Evolutionary conservation across 2,113 vertebrate genomes (phyloP).

Genomic region (Canis aureus): DNA sequence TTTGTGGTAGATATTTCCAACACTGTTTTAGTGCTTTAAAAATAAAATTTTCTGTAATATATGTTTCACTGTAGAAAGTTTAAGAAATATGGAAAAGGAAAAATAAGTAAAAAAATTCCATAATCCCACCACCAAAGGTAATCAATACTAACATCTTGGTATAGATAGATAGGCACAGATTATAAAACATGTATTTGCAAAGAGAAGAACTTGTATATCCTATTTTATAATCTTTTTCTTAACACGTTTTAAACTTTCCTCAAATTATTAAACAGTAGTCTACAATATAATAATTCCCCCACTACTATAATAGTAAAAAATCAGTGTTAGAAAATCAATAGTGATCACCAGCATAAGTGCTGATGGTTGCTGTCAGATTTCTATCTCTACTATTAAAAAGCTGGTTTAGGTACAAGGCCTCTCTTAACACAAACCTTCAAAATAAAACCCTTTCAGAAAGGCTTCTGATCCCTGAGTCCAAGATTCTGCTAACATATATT

Average conservation of each 20-base stretch:
- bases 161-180: not conserved
- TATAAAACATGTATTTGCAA: conserved; percentile 18
- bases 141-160: not conserved
- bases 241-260: conserved; percentile 2
- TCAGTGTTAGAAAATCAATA: conserved; percentile 18
- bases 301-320: not conserved
- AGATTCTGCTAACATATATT: not conserved
- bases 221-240: conserved; percentile 32
- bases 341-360: not conserved
- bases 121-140: conserved; percentile 11
- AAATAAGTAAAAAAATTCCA: not conserved
- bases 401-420: not conserved
- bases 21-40: conserved; percentile 3
- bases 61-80: conserved; percentile 24
- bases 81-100: conserved; percentile 23
- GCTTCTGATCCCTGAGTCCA: conserved; percentile 42
- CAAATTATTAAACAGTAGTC: conserved; percentile 31
- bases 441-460: conserved; percentile 66
- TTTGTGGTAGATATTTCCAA: not conserved
- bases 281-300: not conserved
- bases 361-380: not conserved
- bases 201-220: not conserved
- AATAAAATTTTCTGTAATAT: not conserved
- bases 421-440: conserved; percentile 37
- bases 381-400: not conserved